Evolutionary conservation across 1,140 invertebrate genomes (phyloP).

Genomic region (Cheumatopsyche charites): DNA sequence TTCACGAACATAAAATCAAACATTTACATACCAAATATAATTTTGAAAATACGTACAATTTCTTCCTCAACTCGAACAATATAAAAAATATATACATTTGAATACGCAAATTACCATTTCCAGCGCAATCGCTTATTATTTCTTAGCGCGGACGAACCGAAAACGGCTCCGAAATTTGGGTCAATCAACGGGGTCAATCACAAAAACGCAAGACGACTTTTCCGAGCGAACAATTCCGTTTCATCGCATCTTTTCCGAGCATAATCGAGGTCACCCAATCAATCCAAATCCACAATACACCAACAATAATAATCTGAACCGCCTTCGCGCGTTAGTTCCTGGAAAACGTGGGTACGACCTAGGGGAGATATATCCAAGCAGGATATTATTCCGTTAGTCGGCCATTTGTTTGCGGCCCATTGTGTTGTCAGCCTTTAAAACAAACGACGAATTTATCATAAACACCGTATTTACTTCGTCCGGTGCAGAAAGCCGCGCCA

Average conservation of each 20-base stretch:
- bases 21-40: no score
- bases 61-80: no score
- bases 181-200: background rate
- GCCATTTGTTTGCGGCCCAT: conserved; percentile 38
- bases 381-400: conserved; percentile 33
- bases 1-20: no score
- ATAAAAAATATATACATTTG: no score
- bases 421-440: conserved; percentile 41
- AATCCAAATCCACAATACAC: background rate
- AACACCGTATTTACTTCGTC: conserved; percentile 32
- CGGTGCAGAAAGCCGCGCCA: conserved; percentile 22
- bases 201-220: background rate
- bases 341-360: background rate
- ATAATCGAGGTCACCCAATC: no score
- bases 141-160: no score
- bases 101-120: no score
- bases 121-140: no score
- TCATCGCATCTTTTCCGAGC: no score
- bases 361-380: conserved; percentile 9
- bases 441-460: conserved; percentile 41
- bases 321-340: background rate
- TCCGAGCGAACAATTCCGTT: background rate
- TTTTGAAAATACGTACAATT: no score
- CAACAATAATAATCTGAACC: background rate
- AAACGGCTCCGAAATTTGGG: background rate